A percentile compares a stretch with the other conserved stretches of the same genome.
phyloP scores from a whole-genome alignment of 1,140 invertebrate species.

The Ceratina japonica region DNA sequence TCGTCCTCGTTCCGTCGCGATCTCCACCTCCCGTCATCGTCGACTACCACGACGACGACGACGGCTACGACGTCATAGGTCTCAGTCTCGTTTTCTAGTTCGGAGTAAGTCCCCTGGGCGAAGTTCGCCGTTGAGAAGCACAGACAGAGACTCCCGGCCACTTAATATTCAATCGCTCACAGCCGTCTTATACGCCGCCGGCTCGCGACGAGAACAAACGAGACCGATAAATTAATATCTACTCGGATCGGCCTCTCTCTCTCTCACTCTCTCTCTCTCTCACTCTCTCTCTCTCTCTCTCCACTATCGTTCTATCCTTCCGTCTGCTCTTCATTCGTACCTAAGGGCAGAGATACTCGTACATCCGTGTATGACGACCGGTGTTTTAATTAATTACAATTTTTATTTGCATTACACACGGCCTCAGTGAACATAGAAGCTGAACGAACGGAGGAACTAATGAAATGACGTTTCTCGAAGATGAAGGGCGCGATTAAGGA shows the following conservation, averaged over 20 bases:
- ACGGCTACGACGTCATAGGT: background rate
- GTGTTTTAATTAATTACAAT: no score
- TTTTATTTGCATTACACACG: no score
- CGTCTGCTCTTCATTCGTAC: no score
- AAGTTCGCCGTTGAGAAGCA: conserved; percentile 54
- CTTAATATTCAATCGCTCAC: conserved; percentile 70
- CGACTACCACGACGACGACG: background rate
- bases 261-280: background rate
- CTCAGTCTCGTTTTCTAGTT: conserved; percentile 58
- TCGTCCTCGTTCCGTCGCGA: background rate
- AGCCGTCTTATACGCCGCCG: conserved; percentile 47
- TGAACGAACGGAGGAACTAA: no score
- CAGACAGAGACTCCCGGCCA: conserved; percentile 53
- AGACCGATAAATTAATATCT: conserved; percentile 62
- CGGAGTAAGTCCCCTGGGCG: conserved; percentile 56
- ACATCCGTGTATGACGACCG: no score
- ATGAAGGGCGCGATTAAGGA: no score
- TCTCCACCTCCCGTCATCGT: background rate
- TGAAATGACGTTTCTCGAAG: no score
- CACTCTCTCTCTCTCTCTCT: background rate
- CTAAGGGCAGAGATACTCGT: no score
- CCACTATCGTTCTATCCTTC: background rate
- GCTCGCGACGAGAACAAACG: conserved; percentile 56
- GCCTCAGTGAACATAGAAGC: no score
- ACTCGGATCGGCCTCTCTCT: conserved; percentile 13